Evolutionary conservation across 2,113 vertebrate species (phyloP).

Genomic region (Guaruba guarouba): DNA sequence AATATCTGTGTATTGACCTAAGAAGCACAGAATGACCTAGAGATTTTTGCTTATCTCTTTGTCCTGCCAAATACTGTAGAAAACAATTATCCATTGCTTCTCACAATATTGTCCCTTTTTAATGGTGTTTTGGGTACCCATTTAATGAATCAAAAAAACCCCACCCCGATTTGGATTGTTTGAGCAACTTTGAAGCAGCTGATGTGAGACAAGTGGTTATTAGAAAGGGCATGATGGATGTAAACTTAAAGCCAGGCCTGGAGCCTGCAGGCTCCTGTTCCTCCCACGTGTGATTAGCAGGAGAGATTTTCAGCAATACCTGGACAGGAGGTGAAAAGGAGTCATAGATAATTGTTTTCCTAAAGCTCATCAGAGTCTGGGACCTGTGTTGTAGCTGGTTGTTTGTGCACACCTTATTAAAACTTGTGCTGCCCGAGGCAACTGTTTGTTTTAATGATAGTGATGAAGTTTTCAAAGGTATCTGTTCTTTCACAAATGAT

Average conservation of each 20-base stretch:
- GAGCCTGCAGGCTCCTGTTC: neutral
- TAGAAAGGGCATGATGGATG: neutral
- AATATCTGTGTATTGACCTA: neutral
- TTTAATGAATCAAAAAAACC: neutral
- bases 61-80: neutral
- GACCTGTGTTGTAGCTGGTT: neutral
- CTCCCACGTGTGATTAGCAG: neutral
- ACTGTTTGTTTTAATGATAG: neutral
- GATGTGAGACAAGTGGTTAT: neutral
- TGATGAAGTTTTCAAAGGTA: slow-evolving; percentile 1
- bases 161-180: neutral
- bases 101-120: neutral
- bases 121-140: neutral
- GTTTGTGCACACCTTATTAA: neutral
- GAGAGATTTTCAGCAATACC: neutral
- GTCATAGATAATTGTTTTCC: neutral
- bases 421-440: neutral
- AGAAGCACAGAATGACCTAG: neutral
- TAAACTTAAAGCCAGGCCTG: neutral
- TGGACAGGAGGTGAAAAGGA: neutral
- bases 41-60: neutral
- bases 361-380: neutral
- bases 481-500: neutral
- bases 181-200: neutral
- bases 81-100: neutral